Evolutionary conservation across 2,113 vertebrate species (phyloP).

Genomic region (Nematolebias whitei): DNA sequence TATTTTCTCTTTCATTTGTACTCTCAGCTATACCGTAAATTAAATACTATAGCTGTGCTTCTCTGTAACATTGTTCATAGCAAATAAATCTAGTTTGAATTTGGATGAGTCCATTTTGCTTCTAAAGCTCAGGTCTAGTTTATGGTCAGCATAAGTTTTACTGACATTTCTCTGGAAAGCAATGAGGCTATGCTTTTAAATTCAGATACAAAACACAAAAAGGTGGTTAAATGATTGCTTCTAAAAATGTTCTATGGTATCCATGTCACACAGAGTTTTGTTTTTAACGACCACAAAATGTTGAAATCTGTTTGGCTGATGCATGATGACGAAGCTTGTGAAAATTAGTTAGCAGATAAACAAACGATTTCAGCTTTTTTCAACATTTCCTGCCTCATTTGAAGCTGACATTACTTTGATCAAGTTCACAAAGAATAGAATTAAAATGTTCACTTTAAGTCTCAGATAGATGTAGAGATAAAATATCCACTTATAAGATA

Average conservation of each 20-base stretch:
- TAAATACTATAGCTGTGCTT: background rate
- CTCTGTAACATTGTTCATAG: background rate
- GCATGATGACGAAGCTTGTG: background rate
- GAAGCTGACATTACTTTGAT: too few species aligned
- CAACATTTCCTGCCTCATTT: too few species aligned
- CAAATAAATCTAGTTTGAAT: too few species aligned
- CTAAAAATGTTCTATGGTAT: background rate
- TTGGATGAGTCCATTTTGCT: too few species aligned
- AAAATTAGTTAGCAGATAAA: background rate
- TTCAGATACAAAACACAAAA: background rate
- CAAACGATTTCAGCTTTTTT: background rate
- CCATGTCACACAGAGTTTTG: background rate
- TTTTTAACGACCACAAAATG: background rate
- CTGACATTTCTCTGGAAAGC: background rate
- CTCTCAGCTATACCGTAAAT: background rate
- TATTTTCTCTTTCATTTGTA: background rate
- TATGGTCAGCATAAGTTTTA: too few species aligned
- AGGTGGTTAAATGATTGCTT: too few species aligned
- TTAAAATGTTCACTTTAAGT: too few species aligned
- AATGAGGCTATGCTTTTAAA: background rate
- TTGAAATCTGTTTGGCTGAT: background rate
- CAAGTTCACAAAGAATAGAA: too few species aligned
- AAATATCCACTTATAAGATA: too few species aligned
- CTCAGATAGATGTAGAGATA: too few species aligned
- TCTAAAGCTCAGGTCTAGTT: too few species aligned